phyloP scores from a whole-genome alignment of 2,888 invertebrate genomes.

The Athrips mouffetella region DNA sequence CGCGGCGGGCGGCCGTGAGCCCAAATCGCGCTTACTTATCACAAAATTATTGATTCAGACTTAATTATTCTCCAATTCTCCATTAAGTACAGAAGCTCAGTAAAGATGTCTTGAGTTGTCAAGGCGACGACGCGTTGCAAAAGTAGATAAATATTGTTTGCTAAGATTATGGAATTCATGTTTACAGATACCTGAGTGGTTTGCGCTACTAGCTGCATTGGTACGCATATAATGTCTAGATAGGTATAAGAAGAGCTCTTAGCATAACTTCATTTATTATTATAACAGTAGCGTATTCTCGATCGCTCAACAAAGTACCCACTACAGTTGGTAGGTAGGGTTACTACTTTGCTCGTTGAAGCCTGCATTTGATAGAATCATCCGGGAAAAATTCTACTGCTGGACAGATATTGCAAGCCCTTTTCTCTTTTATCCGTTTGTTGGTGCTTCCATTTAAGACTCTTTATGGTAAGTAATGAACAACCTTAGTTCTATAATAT shows the following conservation, averaged over 20 bases:
- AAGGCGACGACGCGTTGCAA: conserved; percentile 37
- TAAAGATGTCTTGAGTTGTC: conserved; percentile 36
- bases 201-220: neutral
- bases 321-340: too few species aligned
- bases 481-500: too few species aligned
- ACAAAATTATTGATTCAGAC: conserved; percentile 41
- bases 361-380: too few species aligned
- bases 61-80: conserved; percentile 36
- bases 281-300: neutral
- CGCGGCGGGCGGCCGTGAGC: conserved; percentile 40
- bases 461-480: too few species aligned
- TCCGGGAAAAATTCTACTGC: too few species aligned
- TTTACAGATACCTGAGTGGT: conserved; percentile 20
- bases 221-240: neutral
- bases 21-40: conserved; percentile 35
- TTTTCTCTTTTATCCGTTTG: too few species aligned
- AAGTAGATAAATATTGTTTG: conserved; percentile 28
- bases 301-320: neutral
- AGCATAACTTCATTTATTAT: neutral
- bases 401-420: too few species aligned
- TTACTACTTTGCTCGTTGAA: too few species aligned
- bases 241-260: neutral
- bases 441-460: neutral
- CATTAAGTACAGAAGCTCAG: conserved; percentile 40
- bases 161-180: conserved; percentile 22